Evolutionary conservation across 2,888 invertebrate genomes (phyloP).

Genomic region (Seira ritae): DNA sequence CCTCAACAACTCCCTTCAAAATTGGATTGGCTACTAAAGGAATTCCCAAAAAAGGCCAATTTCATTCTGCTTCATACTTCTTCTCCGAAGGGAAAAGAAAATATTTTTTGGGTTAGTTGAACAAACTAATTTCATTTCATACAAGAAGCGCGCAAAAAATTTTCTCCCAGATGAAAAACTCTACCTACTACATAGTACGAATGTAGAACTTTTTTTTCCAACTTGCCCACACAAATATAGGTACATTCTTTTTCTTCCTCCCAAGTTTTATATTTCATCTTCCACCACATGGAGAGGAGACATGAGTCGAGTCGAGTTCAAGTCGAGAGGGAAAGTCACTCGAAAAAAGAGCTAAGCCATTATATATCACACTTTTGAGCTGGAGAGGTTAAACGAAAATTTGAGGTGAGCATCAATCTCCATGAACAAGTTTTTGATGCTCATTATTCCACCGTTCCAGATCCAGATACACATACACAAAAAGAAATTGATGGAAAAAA

Average conservation of each 20-base stretch:
- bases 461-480: too few species aligned
- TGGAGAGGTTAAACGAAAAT: background rate
- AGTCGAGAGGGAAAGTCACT: background rate
- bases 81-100: background rate
- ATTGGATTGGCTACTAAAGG: conserved; percentile 1
- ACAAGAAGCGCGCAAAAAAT: background rate
- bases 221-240: too few species aligned
- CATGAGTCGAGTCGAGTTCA: too few species aligned
- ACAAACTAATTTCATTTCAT: conserved; percentile 47
- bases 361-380: too few species aligned
- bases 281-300: conserved; percentile 10
- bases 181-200: too few species aligned
- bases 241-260: background rate
- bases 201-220: too few species aligned
- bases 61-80: background rate
- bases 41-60: background rate
- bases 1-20: background rate
- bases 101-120: conserved; percentile 15
- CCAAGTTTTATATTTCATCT: conserved; percentile 7
- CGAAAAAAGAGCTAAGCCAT: background rate
- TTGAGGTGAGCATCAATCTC: conserved; percentile 14
- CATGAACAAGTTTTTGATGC: background rate
- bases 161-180: too few species aligned
- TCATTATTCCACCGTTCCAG: conserved; percentile 1
- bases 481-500: background rate